Percentiles rank a stretch among this genome's conserved stretches.
These are phyloP conservation scores for Rhimphoctona megacephalus DNA, from an alignment of 2,888 invertebrate genomes.

Conservation along the genomic window DNA sequence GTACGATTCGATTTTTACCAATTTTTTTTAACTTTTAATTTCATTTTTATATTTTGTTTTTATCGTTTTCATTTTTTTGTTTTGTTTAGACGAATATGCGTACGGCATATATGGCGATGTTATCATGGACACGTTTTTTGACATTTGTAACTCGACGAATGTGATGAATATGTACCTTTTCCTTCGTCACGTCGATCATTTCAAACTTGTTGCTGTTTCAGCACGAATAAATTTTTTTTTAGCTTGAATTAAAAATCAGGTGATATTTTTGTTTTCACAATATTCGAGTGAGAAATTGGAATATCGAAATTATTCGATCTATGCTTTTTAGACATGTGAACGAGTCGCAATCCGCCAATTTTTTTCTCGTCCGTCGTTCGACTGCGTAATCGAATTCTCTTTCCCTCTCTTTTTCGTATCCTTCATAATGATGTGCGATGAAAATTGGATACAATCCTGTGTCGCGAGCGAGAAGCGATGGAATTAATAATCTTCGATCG, in stretches of 20 bases:
- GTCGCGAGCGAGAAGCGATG: conserved; percentile 27
- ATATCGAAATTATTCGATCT: not conserved
- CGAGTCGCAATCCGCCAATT: conserved; percentile 24
- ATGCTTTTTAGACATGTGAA: conserved; percentile 10
- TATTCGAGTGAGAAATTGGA: not conserved
- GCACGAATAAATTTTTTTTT: conserved; percentile 13
- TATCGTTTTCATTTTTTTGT: conserved; percentile 13
- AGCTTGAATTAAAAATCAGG: conserved; percentile 23
- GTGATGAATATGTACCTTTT: conserved; percentile 39
- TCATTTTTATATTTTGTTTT: conserved; percentile 14
- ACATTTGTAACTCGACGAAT: conserved; percentile 50
- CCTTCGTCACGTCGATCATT: not conserved
- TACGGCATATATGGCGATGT: conserved; percentile 55
- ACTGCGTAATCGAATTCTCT: not conserved
- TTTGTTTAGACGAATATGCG: conserved; percentile 42
- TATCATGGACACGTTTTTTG: conserved; percentile 48
- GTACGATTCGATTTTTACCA: conserved; percentile 53
- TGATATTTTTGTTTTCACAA: not conserved
- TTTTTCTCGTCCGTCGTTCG: conserved; percentile 12
- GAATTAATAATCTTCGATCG: conserved; percentile 17
- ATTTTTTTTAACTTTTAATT: conserved; percentile 37
- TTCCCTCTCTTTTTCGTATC: not conserved
- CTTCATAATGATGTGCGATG: conserved; percentile 31
- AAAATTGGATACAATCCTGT: conserved; percentile 43
- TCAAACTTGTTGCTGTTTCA: not conserved